A percentile compares a stretch with the other conserved stretches of the same genome.
Conservation (phyloP, 2,797 vertebrate genomes). For the Hemitrygon akajei region DNA sequence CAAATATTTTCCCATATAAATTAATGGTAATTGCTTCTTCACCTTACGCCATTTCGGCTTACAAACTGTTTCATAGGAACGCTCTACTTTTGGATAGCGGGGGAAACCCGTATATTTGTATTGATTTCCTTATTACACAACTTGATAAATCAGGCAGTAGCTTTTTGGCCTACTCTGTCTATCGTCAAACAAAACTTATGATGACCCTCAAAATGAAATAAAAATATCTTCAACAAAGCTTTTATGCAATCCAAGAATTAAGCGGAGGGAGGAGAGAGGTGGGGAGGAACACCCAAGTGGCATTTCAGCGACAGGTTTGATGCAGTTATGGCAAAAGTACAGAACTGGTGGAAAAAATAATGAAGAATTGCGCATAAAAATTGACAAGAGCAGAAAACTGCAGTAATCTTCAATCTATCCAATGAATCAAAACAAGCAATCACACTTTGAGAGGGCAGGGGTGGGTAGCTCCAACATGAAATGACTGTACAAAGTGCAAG, state of each 20-base stretch:
- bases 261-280: not conserved
- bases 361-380: not conserved
- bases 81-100: too few relatives aligned
- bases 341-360: not conserved
- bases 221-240: not conserved
- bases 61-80: too few relatives aligned
- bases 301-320: too few relatives aligned
- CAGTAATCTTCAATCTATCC: not conserved
- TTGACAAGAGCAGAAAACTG: not conserved
- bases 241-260: not conserved
- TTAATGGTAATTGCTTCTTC: too few relatives aligned
- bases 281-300: not conserved
- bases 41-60: too few relatives aligned
- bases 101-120: too few relatives aligned
- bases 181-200: not conserved
- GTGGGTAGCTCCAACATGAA: not conserved
- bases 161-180: not conserved
- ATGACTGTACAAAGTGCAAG: not conserved
- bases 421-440: not conserved
- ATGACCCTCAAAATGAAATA: not conserved
- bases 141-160: not conserved
- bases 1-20: too few relatives aligned
- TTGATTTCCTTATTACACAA: not conserved
- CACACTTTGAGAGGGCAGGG: too few relatives aligned
- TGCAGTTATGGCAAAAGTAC: not conserved